Evolutionary conservation across 2,888 invertebrate genomes (phyloP), one percentile per base, ranked within the genome.

Genomic region (Busseola fusca): DNA sequence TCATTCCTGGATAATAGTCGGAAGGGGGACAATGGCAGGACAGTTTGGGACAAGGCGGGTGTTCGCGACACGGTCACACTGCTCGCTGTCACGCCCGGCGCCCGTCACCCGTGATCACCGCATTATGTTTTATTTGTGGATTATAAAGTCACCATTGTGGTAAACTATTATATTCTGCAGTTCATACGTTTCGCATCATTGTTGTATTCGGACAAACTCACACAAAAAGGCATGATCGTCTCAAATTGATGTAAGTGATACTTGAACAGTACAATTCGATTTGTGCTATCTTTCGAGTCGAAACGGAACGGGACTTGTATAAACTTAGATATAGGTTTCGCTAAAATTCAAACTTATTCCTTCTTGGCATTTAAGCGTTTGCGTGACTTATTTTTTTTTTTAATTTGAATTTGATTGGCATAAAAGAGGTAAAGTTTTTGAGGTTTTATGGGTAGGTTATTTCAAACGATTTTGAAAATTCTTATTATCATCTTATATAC

Each of bases 81-180:
- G 87, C 21, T 18, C 50, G 60, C 89, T 81, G 87, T 86, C 87
- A 80, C 83, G 78, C 73, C 80, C 75, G 82, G 80, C 83, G 78
- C 73, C 80, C 75, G 82, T 80, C 84, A 76, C 78, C 86, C 86
- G 85, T 75, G 83, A 74, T 78, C 85, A 83, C 74, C 78, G 77
- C 82, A 88, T 88, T 88, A 87, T 87, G 83, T 85, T 86, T 87
- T 86, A 87, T 87, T 89, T 88, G 88, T 87, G 83, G 87, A 89
- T 90, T 91, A 91, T 91, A 84, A 87, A 91, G 87, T 90, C 89
- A 88, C 86, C 83, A 83, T 90, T 88, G 88, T 86, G 84, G 82
- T 77, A 45, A 76, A 78, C 85, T 84, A 86, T 86, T 85, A 75
- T 72, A 64, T 67, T 82, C 27, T 45, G 82, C 34, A 65, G 56